Base-by-base conservation (phyloP, 2,888 invertebrate species). In the Polietes domitor region DNA sequence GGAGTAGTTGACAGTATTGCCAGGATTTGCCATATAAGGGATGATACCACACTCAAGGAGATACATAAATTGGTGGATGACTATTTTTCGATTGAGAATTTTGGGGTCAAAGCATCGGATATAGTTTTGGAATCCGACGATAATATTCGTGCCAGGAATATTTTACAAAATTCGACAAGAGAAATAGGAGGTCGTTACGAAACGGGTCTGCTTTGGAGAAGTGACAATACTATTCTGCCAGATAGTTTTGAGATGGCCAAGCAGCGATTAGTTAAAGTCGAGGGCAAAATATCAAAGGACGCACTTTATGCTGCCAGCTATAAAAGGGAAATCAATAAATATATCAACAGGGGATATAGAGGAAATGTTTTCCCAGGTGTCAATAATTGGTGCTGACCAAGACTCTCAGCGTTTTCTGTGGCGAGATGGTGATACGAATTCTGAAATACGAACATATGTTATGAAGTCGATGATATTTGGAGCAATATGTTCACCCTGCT, bases 361-460 rank as follows among this genome's bases (percentile, higher is more conserved):
- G 28, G 90, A 91, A 43, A 90, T 91, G 89, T 90, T 89, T 37
- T 82, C 88, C 7, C 89, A 88, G 68, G 80, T 90, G 0, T 85
- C 85, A 26, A 88, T 91, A 0, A 37, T 72, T 0, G 58, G 82
- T 24, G 79, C 85, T 28, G 90, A 89, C 83, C 88, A 72, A 63
- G 19, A 76, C 19, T 71, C 72, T 7, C 88, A 89, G 78, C 47
- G 88, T 21, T 88, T 82, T 74, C 37, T 80, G 28, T 82, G 81
- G 81, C 55, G 75, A 24, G 61, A 77, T 37, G 75, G 82, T n/a
- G 4, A 70, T 28, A 19, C 15, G 2, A 43, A 74, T 7, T 9
- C 41, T 9, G 50, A 70, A 9, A 53, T n/a, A n/a, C n/a, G n/a
- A n/a, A n/a, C n/a, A n/a, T n/a, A n/a, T n/a, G n/a, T n/a, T n/a